Evolutionary conservation across 2,888 invertebrate genomes (phyloP).

Genomic region (Buathra laborator): DNA sequence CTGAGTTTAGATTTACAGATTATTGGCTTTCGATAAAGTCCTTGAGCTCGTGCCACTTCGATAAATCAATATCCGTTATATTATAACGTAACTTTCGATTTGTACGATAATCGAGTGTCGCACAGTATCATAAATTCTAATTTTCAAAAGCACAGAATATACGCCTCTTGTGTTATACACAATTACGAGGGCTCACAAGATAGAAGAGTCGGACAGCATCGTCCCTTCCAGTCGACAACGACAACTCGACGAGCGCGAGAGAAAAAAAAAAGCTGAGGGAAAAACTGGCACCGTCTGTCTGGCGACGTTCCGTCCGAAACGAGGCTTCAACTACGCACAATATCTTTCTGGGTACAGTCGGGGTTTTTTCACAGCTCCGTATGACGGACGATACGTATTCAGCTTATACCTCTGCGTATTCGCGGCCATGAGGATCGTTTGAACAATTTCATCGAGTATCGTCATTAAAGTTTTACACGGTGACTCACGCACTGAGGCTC

Average conservation of each 20-base stretch:
- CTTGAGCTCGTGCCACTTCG: neutral
- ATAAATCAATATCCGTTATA: constrained; percentile 32
- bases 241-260: neutral
- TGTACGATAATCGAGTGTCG: constrained; percentile 4
- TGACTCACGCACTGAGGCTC: constrained; percentile 43
- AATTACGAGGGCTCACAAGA: constrained; percentile 32
- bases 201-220: constrained; percentile 21
- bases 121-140: constrained; percentile 6
- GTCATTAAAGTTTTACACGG: constrained; percentile 34
- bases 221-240: constrained; percentile 26
- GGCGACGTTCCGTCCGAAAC: constrained; percentile 30
- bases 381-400: constrained; percentile 23
- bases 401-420: constrained; percentile 23
- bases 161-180: constrained; percentile 8
- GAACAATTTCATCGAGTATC: constrained; percentile 42
- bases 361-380: constrained; percentile 2
- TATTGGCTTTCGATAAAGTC: neutral
- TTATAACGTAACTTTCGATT: constrained; percentile 14
- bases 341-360: neutral
- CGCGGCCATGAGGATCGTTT: constrained; percentile 52
- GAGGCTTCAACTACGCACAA: constrained; percentile 11
- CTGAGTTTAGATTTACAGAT: neutral
- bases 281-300: constrained; percentile 41
- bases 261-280: constrained; percentile 38
- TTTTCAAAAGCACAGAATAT: neutral